Evolutionary conservation across 2,797 vertebrate genomes (phyloP), one percentile per base, ranked within the genome.

Genomic region (Ctenopoma kingsleyae): DNA sequence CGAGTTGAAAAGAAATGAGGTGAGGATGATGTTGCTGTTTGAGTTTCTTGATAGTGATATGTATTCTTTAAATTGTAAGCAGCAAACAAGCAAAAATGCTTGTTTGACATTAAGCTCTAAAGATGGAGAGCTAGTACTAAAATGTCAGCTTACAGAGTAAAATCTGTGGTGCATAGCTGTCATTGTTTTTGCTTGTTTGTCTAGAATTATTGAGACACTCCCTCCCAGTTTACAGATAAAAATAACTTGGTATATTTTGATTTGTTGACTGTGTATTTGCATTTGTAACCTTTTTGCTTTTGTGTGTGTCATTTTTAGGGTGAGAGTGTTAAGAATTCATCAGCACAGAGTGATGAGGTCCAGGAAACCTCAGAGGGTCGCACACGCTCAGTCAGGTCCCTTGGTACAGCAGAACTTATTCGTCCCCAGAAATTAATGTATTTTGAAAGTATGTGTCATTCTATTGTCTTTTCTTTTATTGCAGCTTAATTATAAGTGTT

Each of bases 341-440:
- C 92, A 13, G 96, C 92, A 52, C 95, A 93, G 57, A 95, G 93
- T 35, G 96, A 96, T 57, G 96, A 97, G 64, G 93, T 90, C 15
- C 95, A 94, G 71, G 93, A 93, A 11, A 93, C 94, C 27, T 94
- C 95, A 12, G 97, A 96, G 16, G 95, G 95, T 53, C 96, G 95
- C 32, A 94, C 94, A 1, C 95, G 96, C 3, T 94, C 95, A 36
- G 94, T 93, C 60, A 90, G 94, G 56, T 93, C 95, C 27, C 95
- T 95, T 12, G 94, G 96, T 83, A 95, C 94, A 0, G 95, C 94
- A 70, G 97, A 98, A 82, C 94, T 97, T 15, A 95, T 98, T 65
- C 95, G 96, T 12, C 95, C 96, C 6, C 96, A 96, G 65, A 94
- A 96, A 51, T 95, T 96, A 90, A 97, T 95, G 91, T 99, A 98